Evolutionary conservation across 2,113 vertebrate species (phyloP), one percentile per base, ranked within the genome.

Genomic region (Notothenia coriiceps): DNA sequence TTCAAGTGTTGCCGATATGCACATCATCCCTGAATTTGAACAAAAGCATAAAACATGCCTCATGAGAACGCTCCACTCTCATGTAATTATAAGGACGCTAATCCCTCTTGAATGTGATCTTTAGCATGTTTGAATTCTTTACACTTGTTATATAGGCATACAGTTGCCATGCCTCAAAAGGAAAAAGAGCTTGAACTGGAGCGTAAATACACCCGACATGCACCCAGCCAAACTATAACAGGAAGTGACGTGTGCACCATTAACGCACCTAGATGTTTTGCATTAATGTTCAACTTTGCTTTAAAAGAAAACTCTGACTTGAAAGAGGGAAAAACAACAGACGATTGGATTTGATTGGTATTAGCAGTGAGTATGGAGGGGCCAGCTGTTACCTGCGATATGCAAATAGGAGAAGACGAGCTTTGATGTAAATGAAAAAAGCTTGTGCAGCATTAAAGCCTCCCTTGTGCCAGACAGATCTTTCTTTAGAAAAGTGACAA

Each of bases 361-460:
- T 86, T 81, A 86, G 60, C 74, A 57, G 80, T 61, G 80, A 77
- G 82, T 29, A 63, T 44, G 57, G 70, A 64, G 81, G 5, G 71
- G 55, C 77, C 88, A 83, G 88, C 88, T 90, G 89, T 71, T 89
- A 79, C 80, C 82, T 75, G 87, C 80, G 88, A 88, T 90, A 91
- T 87, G 90, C 80, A 91, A 90, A 91, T 79, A 81, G 66, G 50
- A 12, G 35, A 40, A 68, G 88, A 81, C 64, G n/a, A 73, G 86
- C 90, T 89, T 90, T 91, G 83, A 89, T 89, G 83, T 76, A 80
- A 92, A 85, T 78, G 71, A 86, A 89, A 40, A 90, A 87, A 67
- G 84, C 71, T 54, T 15, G 25, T 56, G 74, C 80, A 6, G 67
- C 55, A 70, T 15, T 62, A 77, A 86, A 80, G 80, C 62, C 52